Percentiles rank a stretch among this genome's conserved stretches.
These are phyloP conservation scores for Orycteropus afer DNA, from an alignment of 2,113 vertebrate species.

Conservation along the genomic window DNA sequence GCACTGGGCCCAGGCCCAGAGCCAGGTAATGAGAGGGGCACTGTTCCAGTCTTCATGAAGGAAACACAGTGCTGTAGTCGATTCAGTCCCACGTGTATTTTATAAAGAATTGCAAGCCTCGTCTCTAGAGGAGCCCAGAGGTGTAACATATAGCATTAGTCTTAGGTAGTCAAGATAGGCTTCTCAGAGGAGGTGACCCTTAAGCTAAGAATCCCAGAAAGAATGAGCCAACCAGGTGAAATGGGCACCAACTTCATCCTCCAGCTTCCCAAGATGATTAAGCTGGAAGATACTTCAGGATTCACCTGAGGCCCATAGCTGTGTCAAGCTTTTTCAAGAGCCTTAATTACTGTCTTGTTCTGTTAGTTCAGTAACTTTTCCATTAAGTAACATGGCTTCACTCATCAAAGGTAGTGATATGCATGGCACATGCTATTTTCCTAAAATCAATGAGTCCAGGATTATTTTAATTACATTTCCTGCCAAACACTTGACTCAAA, in stretches of 20 bases:
- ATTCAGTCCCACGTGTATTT: too few relatives aligned
- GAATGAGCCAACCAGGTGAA: not conserved
- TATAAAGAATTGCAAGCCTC: not conserved
- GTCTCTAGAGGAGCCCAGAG: not conserved
- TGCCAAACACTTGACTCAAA: constrained; percentile 14
- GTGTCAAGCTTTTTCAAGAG: not conserved
- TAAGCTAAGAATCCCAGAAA: not conserved
- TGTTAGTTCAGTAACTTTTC: not conserved
- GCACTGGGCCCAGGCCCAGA: not conserved
- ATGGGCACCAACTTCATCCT: not conserved
- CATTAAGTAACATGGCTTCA: not conserved
- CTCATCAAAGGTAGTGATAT: not conserved
- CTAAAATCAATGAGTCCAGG: constrained; percentile 42
- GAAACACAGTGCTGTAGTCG: not conserved
- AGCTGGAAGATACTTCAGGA: not conserved
- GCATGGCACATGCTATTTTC: not conserved
- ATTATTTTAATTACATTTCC: constrained; percentile 51
- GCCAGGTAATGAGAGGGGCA: not conserved
- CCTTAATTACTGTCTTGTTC: not conserved
- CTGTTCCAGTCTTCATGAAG: not conserved
- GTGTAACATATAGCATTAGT: not conserved
- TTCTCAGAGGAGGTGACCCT: not conserved
- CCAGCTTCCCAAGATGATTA: not conserved
- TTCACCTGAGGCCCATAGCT: not conserved
- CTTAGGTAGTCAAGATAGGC: not conserved